Percentiles rank a stretch among this genome's conserved stretches.
Conservation (phyloP, 2,888 invertebrate genomes). For the Polymixis lichenea region DNA sequence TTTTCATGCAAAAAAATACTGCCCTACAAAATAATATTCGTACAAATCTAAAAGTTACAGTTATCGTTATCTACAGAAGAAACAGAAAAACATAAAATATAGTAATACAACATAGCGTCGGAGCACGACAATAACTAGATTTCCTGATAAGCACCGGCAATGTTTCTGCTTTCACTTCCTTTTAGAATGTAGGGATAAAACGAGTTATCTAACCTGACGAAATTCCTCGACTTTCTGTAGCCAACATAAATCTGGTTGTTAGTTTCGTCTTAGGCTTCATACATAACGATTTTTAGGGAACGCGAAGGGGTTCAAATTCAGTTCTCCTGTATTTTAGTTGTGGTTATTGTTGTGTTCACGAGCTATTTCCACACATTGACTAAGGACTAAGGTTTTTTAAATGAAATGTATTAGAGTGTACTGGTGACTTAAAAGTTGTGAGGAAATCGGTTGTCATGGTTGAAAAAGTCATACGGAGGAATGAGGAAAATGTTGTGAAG, state of each 20-base stretch:
- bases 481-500: not conserved
- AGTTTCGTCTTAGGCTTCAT: slow-evolving; percentile 33
- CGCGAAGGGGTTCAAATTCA: not conserved
- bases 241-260: slow-evolving; percentile 38
- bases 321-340: not conserved
- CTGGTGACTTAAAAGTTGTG: not conserved
- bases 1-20: not conserved
- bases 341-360: not conserved
- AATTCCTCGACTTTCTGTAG: slow-evolving; percentile 38
- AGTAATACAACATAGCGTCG: slow-evolving; percentile 5
- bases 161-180: slow-evolving; percentile 57
- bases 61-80: slow-evolving; percentile 2
- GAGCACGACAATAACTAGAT: slow-evolving; percentile 56
- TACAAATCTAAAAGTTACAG: slow-evolving; percentile 4
- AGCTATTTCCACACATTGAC: not conserved
- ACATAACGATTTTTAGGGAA: slow-evolving; percentile 5
- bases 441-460: not conserved
- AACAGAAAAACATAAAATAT: slow-evolving; percentile 25
- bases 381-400: not conserved
- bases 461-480: not conserved
- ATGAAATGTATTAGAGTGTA: not conserved
- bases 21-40: slow-evolving; percentile 18
- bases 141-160: slow-evolving; percentile 58
- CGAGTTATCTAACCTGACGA: slow-evolving; percentile 58
- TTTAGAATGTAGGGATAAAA: slow-evolving; percentile 48